Evolutionary conservation across 2,888 invertebrate genomes (phyloP).

Genomic region (Nasonia oneida): DNA sequence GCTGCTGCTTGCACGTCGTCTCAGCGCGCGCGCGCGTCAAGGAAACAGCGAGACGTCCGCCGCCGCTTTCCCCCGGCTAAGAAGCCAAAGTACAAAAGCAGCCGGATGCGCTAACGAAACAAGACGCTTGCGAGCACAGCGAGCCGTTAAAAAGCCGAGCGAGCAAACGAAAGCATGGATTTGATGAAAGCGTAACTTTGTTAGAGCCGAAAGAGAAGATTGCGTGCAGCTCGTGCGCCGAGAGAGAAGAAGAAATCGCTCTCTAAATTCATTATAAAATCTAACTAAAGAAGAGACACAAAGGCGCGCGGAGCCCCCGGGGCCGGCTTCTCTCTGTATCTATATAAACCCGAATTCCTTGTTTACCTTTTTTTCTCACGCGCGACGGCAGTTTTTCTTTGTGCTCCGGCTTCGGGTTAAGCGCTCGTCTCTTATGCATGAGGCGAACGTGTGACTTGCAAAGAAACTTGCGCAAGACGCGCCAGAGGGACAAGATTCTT

Average conservation of each 20-base stretch:
- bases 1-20: not conserved
- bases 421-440: not conserved
- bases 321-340: too few species aligned
- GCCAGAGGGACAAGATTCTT: not conserved
- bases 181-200: conserved; percentile 34
- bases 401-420: not conserved
- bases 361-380: not conserved
- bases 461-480: not conserved
- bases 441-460: not conserved
- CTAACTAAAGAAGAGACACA: not conserved
- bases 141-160: conserved; percentile 35
- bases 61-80: conserved; percentile 6
- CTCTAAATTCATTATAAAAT: conserved; percentile 39
- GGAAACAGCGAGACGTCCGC: not conserved
- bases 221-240: not conserved
- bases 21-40: not conserved
- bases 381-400: conserved; percentile 10
- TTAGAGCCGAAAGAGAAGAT: conserved; percentile 6
- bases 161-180: not conserved
- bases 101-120: conserved; percentile 16
- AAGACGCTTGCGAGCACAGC: not conserved
- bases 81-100: conserved; percentile 40
- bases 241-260: conserved; percentile 26
- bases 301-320: not conserved
- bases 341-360: not conserved